phyloP scores from a whole-genome alignment of 1,140 invertebrate species.

The Drosophila kepulauana region DNA sequence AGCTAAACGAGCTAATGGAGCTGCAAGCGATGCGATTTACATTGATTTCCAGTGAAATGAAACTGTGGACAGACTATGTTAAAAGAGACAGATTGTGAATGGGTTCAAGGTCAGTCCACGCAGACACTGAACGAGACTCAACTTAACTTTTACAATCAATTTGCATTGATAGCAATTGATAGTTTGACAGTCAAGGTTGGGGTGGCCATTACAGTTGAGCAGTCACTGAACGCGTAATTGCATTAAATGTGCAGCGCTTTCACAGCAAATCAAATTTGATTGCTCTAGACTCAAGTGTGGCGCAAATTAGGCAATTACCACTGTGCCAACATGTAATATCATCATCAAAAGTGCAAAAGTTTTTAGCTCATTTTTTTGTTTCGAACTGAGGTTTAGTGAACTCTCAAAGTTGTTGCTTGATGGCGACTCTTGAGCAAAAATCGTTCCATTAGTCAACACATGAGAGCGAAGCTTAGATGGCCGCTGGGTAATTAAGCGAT shows the following conservation, averaged over 20 bases:
- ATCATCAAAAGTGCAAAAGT: slow-evolving; percentile 31
- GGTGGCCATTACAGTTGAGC: slow-evolving; percentile 1
- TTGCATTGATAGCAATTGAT: slow-evolving; percentile 4
- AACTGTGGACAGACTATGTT: neutral
- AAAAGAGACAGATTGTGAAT: slow-evolving; percentile 1
- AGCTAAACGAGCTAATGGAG: slow-evolving; percentile 53
- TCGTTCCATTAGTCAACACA: slow-evolving; percentile 59
- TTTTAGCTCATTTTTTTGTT: slow-evolving; percentile 26
- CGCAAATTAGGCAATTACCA: slow-evolving; percentile 43
- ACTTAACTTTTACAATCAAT: neutral
- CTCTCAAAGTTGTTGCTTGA: slow-evolving; percentile 34
- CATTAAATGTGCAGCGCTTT: slow-evolving; percentile 9
- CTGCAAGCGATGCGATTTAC: slow-evolving; percentile 42
- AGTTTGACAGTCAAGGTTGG: slow-evolving; percentile 19
- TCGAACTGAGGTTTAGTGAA: slow-evolving; percentile 65
- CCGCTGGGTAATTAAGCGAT: slow-evolving; percentile 74
- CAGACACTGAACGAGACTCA: neutral
- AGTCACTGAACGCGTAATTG: slow-evolving; percentile 10
- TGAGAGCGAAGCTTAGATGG: slow-evolving; percentile 42
- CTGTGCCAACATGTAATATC: slow-evolving; percentile 52
- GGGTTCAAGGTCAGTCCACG: slow-evolving; percentile 6
- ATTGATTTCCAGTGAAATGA: slow-evolving; percentile 55
- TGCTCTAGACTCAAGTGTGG: slow-evolving; percentile 7
- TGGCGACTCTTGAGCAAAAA: slow-evolving; percentile 58
- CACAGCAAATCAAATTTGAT: slow-evolving; percentile 1